Evolutionary conservation across 2,888 invertebrate species (phyloP), one percentile per base, ranked within the genome.

Genomic region (Cryptus armator): DNA sequence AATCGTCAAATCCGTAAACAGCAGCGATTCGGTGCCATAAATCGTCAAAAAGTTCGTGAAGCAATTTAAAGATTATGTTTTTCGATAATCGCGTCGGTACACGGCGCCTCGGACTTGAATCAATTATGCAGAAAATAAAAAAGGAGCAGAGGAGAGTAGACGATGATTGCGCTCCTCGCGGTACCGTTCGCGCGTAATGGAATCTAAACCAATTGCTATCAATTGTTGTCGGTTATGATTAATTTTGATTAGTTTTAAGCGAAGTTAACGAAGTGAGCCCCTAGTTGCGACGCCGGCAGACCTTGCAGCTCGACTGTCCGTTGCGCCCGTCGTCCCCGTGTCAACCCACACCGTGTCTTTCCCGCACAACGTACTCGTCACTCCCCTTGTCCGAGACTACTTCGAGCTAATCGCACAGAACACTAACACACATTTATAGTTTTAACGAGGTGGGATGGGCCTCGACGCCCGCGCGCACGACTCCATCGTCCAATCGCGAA

Each of bases 201-300:
- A 93, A 92, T 92, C 93, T 90, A 89, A 90, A 90, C 90, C 93
- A 93, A 93, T 93, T 93, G 92, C 90, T 90, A 92, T 92, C 92
- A 93, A 93, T 93, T 92, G 93, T 92, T 92, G 88, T 89, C 86
- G 91, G 90, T 93, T 93, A 92, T 93, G 92, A 93, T 93, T 93
- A 93, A 93, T 93, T 93, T 92, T 92, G 92, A 93, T 93, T 93
- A 92, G 91, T 91, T 91, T 91, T 90, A 91, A 92, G 90, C 90
- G 88, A 89, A 89, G 91, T 91, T 92, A 92, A 93, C 91, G 89
- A 92, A 91, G 91, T 90, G 91, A 90, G 89, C 89, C 71, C 79
- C 81, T 67, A 88, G 90, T 87, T 90, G 89, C 89, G 84, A 86
- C 84, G 81, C 74, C 84, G 84, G 74, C 89, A 90, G 91, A 90